Percentiles rank a stretch among this genome's conserved stretches.
Conservation (phyloP, 2,888 invertebrate genomes). For the Troglohyphantes excavatus region DNA sequence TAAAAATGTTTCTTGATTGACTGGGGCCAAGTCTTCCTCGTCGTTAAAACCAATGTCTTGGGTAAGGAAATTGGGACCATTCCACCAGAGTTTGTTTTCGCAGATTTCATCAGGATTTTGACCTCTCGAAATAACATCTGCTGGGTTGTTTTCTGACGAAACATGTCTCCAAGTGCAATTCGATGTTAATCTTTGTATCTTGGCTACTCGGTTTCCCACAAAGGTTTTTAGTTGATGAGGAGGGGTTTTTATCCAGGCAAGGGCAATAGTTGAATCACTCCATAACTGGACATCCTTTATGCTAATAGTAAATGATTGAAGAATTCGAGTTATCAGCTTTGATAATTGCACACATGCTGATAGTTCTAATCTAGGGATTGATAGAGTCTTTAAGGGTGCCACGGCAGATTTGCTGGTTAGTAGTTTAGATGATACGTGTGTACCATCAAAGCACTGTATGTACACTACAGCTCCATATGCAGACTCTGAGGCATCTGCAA, state of each 20-base stretch:
- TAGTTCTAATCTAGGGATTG: neutral
- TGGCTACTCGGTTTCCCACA: constrained; percentile 1
- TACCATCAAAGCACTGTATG: neutral
- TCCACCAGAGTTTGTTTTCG: neutral
- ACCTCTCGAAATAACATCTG: constrained; percentile 81
- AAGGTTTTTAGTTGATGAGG: neutral
- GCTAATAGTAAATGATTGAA: neutral
- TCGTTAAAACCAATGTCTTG: no score
- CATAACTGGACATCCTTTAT: neutral
- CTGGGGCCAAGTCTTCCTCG: no score
- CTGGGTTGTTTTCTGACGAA: constrained; percentile 80
- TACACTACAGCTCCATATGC: neutral
- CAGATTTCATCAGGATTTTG: neutral
- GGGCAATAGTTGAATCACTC: neutral
- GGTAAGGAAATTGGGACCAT: no score
- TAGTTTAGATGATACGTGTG: neutral
- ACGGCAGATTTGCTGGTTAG: neutral
- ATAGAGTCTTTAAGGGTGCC: neutral
- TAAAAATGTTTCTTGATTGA: no score
- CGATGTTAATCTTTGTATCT: constrained; percentile 18
- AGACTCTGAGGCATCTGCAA: neutral
- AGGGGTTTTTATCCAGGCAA: neutral
- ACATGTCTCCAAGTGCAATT: constrained; percentile 80
- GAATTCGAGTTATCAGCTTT: neutral
- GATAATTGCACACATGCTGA: neutral